phyloP scores from a whole-genome alignment of 2,888 invertebrate species.

The Pimpla rufipes region DNA sequence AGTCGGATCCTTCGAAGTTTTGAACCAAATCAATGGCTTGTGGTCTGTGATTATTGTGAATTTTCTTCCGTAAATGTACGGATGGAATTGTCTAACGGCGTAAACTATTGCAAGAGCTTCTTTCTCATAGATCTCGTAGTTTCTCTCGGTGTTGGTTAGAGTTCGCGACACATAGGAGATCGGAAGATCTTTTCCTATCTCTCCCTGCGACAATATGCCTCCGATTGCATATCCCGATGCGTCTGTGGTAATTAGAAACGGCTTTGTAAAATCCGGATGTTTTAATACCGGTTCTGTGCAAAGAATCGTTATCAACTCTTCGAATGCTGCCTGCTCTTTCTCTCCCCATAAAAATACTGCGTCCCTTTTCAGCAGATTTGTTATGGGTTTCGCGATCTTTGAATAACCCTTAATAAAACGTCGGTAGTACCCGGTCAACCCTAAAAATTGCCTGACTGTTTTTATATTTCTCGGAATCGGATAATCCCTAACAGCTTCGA shows the following conservation, averaged over 20 bases:
- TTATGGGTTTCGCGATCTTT: background rate
- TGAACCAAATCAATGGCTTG: too few relatives aligned
- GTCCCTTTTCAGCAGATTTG: background rate
- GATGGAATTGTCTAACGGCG: slow-evolving; percentile 37
- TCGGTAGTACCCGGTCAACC: background rate
- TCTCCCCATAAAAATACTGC: background rate
- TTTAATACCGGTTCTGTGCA: background rate
- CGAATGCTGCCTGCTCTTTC: background rate
- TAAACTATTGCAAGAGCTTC: slow-evolving; percentile 15
- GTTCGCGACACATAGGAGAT: background rate
- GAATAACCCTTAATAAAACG: too few relatives aligned
- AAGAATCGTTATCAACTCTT: background rate
- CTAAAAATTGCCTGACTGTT: background rate
- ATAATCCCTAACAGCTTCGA: background rate
- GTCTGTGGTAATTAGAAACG: background rate
- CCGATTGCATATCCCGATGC: slow-evolving; percentile 3
- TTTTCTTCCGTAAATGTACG: slow-evolving; percentile 32
- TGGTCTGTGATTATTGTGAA: slow-evolving; percentile 39
- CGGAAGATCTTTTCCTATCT: background rate
- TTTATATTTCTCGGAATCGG: background rate
- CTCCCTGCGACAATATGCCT: background rate
- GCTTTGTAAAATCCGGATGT: background rate
- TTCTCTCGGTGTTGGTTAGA: background rate
- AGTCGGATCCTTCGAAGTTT: slow-evolving; percentile 13
- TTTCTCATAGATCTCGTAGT: background rate